Base-by-base conservation (phyloP, 2,113 vertebrate genomes). In the Oryzias woworae region DNA sequence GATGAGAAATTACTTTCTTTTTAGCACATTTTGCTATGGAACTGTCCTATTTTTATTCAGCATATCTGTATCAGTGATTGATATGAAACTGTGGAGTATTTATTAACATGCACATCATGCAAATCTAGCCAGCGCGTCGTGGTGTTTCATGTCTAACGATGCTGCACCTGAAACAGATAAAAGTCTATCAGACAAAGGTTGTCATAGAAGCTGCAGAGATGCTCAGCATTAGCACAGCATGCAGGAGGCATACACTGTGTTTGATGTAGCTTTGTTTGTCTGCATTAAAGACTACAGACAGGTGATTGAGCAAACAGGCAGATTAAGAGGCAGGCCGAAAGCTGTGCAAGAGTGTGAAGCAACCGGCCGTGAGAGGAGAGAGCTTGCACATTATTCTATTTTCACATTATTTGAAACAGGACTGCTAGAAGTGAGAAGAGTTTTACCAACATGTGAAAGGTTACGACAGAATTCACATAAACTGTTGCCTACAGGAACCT, bases 151-250 rank as follows among this genome's bases (percentile, higher is more conserved):
- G 63, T 66, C 80, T 52, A 78, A 54, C 26, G 31, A 28, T 28
- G 55, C 23, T 42, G 70, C 22, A 14, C 8, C 0, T 23, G 60
- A 76, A 64, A 82, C 53, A 73, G 62, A 85, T 81, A 59, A 80
- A 49, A 82, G 73, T 69, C 24, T 16, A 1, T 23, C 4, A 14
- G 47, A 85, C 80, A 86, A 87, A 74, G 80, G 85, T 88, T 89
- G 62, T 73, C 73, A 86, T 86, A 69, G 81, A 43, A 74, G 82
- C 69, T 0, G 17, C 47, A 64, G 69, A 65, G 59, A 28, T 55
- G 54, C 67, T 66, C 22, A 5, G 73, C 73, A 88, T 87, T 71
- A 86, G 68, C 56, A 41, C n/a, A 49, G 61, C 41, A 47, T 17
- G 61, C 52, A 57, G 62, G 57, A 31, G 53, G 7, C 51, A 24